A percentile compares a stretch with the other conserved stretches of the same genome.
Conservation (phyloP, 2,888 invertebrate genomes). For the Neoascia interrupta region DNA sequence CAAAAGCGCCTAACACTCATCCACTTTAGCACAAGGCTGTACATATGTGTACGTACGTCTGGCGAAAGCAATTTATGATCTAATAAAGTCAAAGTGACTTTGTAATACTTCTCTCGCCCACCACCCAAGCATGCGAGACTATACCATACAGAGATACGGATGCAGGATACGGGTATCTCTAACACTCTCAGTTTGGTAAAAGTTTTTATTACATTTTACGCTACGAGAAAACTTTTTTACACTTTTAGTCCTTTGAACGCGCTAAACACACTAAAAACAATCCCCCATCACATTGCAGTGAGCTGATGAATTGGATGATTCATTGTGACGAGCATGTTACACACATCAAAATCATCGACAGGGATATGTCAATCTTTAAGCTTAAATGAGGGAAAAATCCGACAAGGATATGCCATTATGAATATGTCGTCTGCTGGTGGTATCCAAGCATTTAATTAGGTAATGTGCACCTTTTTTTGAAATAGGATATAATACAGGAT, state of each 20-base stretch:
- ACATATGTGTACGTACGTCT: too few species aligned
- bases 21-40: constrained; percentile 50
- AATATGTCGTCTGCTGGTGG: neutral
- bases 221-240: constrained; percentile 11
- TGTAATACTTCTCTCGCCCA: constrained; percentile 46
- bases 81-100: constrained; percentile 67
- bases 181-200: constrained; percentile 5
- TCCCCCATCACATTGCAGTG: too few species aligned
- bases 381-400: too few species aligned
- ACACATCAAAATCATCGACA: too few species aligned
- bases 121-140: neutral
- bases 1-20: constrained; percentile 52
- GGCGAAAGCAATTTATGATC: constrained; percentile 59
- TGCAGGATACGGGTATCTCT: neutral
- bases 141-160: too few species aligned
- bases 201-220: neutral
- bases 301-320: constrained; percentile 27
- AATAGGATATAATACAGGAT: neutral
- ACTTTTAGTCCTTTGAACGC: constrained; percentile 20
- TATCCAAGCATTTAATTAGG: constrained; percentile 1
- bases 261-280: neutral
- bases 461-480: neutral
- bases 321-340: neutral
- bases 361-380: too few species aligned
- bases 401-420: neutral